Base-by-base conservation (phyloP, 2,888 invertebrate genomes). In the Orchestes rusci region DNA sequence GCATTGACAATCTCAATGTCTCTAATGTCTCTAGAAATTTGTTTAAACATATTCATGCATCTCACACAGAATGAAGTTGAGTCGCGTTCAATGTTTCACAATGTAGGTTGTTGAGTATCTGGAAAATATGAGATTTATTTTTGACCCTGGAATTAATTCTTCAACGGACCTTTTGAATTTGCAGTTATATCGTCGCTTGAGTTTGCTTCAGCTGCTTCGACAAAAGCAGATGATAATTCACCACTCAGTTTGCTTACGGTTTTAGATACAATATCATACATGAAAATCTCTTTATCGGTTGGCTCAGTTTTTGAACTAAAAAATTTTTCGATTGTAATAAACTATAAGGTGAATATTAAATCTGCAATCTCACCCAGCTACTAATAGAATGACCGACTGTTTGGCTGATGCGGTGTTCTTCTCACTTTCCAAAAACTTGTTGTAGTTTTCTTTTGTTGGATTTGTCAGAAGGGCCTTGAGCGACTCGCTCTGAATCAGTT, bases 161-260 rank as follows among this genome's bases (percentile, higher is more conserved):
- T n/a, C n/a, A n/a, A n/a, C n/a, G n/a, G n/a, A n/a, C n/a, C n/a
- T n/a, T n/a, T n/a, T n/a, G n/a, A n/a, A n/a, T n/a, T n/a, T n/a
- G n/a, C n/a, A n/a, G n/a, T n/a, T n/a, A n/a, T n/a, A 27, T 56
- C 49, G 10, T 54, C 41, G 4, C 47, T 44, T 5, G 87, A 80
- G 66, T 90, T 90, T 54, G 84, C 86, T 69, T 89, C 89, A 16
- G 90, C 90, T 32, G 88, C 89, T 61, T 85, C 84, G 2, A 89
- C 88, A 58, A 90, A 90, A 27, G 89, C 86, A 38, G 81, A 78
- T 3, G 89, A 89, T 38, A 90, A 71, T 59, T 88, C 88, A 2
- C 90, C 89, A 53, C 77, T 80, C 16, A 90, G 70, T 67, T 82
- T 86, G 65, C 79, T 88, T 2, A 88, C 83, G 29, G 75, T 77